Conservation (phyloP, 2,888 invertebrate genomes). For the Dryobota labecula region DNA sequence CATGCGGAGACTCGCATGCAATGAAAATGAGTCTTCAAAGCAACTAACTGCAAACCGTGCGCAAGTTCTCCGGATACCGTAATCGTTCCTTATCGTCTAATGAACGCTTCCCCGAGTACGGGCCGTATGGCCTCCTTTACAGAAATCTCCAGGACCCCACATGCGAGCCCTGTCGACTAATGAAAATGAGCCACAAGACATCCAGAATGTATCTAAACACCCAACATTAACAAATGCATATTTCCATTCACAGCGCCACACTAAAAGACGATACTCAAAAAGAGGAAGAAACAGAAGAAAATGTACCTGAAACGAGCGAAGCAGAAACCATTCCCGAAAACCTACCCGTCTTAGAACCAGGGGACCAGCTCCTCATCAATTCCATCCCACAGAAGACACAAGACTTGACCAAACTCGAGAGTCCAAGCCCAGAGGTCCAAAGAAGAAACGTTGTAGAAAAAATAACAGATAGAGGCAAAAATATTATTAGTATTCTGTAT, state of each 20-base stretch:
- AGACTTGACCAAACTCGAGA: slow-evolving; percentile 69
- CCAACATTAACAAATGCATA: not conserved
- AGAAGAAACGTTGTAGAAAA: slow-evolving; percentile 85
- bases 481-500: slow-evolving; percentile 86
- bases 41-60: too few species aligned
- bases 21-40: too few species aligned
- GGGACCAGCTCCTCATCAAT: slow-evolving; percentile 92
- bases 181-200: not conserved
- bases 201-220: not conserved
- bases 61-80: too few species aligned
- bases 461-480: slow-evolving; percentile 85
- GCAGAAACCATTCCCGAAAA: slow-evolving; percentile 73
- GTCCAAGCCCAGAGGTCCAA: slow-evolving; percentile 76
- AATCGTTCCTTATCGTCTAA: too few species aligned
- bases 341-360: slow-evolving; percentile 91
- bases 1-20: too few species aligned
- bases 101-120: too few species aligned
- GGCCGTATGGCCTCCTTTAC: too few species aligned
- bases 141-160: too few species aligned
- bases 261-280: slow-evolving; percentile 61
- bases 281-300: slow-evolving; percentile 59
- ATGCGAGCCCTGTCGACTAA: too few species aligned
- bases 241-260: slow-evolving; percentile 65
- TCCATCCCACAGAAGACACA: slow-evolving; percentile 57
- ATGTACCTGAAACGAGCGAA: slow-evolving; percentile 60